phyloP scores from a whole-genome alignment of 2,888 invertebrate species.

The Microplitis deprimator region DNA sequence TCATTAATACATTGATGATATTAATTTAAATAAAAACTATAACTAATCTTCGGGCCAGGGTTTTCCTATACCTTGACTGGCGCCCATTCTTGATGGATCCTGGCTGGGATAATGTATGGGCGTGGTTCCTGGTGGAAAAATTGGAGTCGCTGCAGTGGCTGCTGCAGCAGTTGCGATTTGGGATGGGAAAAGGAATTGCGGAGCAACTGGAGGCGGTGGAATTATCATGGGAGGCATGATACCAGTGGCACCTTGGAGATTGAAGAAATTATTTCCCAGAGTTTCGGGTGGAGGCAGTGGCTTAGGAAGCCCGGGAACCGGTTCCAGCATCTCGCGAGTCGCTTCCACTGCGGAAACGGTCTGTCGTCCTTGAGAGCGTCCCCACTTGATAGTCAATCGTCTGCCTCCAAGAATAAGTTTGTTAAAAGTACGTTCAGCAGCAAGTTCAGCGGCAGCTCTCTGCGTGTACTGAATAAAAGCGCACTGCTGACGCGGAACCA shows the following conservation, averaged over 20 bases:
- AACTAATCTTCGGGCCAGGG: constrained; percentile 68
- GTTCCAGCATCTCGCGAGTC: constrained; percentile 77
- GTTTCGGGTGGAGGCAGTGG: constrained; percentile 78
- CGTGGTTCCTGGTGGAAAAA: constrained; percentile 74
- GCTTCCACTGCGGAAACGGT: constrained; percentile 72
- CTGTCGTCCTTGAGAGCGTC: constrained; percentile 90
- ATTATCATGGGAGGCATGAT: constrained; percentile 70
- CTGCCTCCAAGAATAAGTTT: constrained; percentile 89
- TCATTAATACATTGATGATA: no score
- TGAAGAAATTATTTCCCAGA: constrained; percentile 80
- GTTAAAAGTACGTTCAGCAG: constrained; percentile 96
- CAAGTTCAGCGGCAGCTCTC: constrained; percentile 90
- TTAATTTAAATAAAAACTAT: neutral
- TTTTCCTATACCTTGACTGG: constrained; percentile 72
- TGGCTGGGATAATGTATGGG: constrained; percentile 95
- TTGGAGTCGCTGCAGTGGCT: constrained; percentile 71
- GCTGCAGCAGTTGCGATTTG: constrained; percentile 70
- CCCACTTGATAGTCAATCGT: constrained; percentile 98
- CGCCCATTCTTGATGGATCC: constrained; percentile 93
- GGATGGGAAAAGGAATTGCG: constrained; percentile 70
- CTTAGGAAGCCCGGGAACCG: constrained; percentile 85
- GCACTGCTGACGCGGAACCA: constrained; percentile 94
- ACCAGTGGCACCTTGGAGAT: constrained; percentile 72
- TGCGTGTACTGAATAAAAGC: constrained; percentile 98
- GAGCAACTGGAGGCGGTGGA: constrained; percentile 72